phyloP scores from a whole-genome alignment of 2,888 invertebrate genomes.

The Erebia ligea region DNA sequence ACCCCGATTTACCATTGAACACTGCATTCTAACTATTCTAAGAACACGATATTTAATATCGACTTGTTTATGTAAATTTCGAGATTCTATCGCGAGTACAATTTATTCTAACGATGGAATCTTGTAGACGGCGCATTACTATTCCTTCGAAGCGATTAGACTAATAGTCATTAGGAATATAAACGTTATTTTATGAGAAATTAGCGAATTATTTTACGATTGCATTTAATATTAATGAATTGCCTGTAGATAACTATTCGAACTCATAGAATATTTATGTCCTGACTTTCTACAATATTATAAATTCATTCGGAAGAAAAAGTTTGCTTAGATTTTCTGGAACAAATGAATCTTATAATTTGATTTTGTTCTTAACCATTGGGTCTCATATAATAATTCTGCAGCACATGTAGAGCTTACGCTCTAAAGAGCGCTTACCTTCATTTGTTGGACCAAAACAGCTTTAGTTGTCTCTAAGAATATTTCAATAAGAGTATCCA shows the following conservation, averaged over 20 bases:
- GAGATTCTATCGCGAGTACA: constrained; percentile 31
- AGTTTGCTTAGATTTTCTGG: background rate
- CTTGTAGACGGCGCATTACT: constrained; percentile 21
- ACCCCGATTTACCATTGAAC: constrained; percentile 20
- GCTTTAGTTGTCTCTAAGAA: constrained; percentile 84
- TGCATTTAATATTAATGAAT: constrained; percentile 12
- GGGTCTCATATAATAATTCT: too few relatives aligned
- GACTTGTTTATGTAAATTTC: constrained; percentile 36
- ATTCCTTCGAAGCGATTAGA: constrained; percentile 25
- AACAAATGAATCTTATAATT: too few relatives aligned
- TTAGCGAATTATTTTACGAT: constrained; percentile 15
- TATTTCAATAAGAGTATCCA: constrained; percentile 79
- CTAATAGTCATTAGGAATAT: constrained; percentile 13
- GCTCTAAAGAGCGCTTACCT: too few relatives aligned
- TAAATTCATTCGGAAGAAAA: background rate
- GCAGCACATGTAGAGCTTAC: too few relatives aligned
- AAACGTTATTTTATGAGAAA: constrained; percentile 22
- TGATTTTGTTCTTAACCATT: too few relatives aligned
- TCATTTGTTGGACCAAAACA: constrained; percentile 82
- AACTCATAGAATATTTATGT: constrained; percentile 5
- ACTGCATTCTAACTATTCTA: constrained; percentile 23
- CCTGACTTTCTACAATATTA: constrained; percentile 9
- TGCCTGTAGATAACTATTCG: constrained; percentile 1
- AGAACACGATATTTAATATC: constrained; percentile 30
- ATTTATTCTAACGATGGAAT: constrained; percentile 35